Base-by-base conservation (phyloP, 92 coral and sea anemone species). In the Phenganax marumi region DNA sequence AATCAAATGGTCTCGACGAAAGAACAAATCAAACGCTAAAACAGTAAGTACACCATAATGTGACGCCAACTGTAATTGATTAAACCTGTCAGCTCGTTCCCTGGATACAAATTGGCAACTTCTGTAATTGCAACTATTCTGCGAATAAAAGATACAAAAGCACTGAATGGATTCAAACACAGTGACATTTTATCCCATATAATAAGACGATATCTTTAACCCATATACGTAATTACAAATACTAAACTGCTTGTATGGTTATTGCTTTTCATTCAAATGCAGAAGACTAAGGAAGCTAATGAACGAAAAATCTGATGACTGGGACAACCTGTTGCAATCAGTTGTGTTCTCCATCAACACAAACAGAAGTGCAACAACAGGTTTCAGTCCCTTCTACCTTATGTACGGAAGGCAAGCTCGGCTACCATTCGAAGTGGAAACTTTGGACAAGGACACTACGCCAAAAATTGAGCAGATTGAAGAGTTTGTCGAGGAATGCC, bases 1-100 rank as follows among this genome's bases (percentile, higher is more conserved):
- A 91, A 60, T 89, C 94, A 25, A 91, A 88, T 81, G 91, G 91
- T 11, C 80, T 91, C 24, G 91, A 90, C 70, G 93, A 90, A 46
- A 87, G 89, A 75, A 77, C 86, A 18, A 90, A 87, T 76, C 93
- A 88, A 61, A 75, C 90, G 24, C 50, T 86, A 3, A 84, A 77
- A 55, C 86, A 70, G 91, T 88, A 69, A 84, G 78, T 0, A 10
- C 14, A 24, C 25, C 8, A 5, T 66, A 10, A 66, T 21, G 0
- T 21, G 72, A 43, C n/a, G 0, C 46, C 26, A 3, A 43, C 2
- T 56, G 17, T 14, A 14, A 56, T 14, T 7, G 22, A 21, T 21
- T 56, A 1, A 14, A 14, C n/a, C 17, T 1, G 63, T 56, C 22
- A 2, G 7, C 7, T 2, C 2, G 22, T 56, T 1, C 22, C 7